These are phyloP conservation scores for Tetramorium simillimum DNA, from an alignment of 1,140 invertebrate species.

Conservation along the genomic window DNA sequence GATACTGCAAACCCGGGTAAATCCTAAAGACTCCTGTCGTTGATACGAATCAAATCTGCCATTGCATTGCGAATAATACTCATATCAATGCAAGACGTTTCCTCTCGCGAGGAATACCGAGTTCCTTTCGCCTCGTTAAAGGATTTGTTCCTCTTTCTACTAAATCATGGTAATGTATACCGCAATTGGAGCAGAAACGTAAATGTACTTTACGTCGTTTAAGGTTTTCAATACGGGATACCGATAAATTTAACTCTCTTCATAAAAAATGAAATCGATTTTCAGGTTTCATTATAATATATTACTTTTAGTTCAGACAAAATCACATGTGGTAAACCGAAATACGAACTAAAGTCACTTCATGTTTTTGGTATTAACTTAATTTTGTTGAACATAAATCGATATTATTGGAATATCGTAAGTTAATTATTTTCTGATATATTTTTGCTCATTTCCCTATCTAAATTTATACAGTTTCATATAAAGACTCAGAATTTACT, in stretches of 20 bases:
- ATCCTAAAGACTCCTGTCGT: constrained; percentile 43
- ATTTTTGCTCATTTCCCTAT: not conserved
- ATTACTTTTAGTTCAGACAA: not conserved
- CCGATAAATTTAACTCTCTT: constrained; percentile 17
- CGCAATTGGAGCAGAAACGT: constrained; percentile 34
- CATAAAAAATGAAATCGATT: not conserved
- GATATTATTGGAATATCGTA: not conserved
- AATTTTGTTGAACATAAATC: constrained; percentile 5
- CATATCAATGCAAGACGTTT: constrained; percentile 1
- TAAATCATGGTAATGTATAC: constrained; percentile 45
- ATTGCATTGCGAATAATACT: constrained; percentile 30
- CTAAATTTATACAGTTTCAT: not conserved
- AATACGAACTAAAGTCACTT: not conserved
- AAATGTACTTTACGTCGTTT: constrained; percentile 28
- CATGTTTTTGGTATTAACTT: not conserved
- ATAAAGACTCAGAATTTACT: not conserved
- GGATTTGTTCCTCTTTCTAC: constrained; percentile 21
- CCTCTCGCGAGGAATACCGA: not conserved
- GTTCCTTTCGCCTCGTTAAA: constrained; percentile 42
- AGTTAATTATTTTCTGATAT: not conserved
- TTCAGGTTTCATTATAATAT: not conserved
- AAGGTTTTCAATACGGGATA: constrained; percentile 4
- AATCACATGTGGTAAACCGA: not conserved
- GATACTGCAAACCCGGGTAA: constrained; percentile 44
- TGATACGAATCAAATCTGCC: constrained; percentile 48